These are phyloP conservation scores for Pyrochroa serraticornis DNA, from an alignment of 2,888 invertebrate species.

Conservation along the genomic window DNA sequence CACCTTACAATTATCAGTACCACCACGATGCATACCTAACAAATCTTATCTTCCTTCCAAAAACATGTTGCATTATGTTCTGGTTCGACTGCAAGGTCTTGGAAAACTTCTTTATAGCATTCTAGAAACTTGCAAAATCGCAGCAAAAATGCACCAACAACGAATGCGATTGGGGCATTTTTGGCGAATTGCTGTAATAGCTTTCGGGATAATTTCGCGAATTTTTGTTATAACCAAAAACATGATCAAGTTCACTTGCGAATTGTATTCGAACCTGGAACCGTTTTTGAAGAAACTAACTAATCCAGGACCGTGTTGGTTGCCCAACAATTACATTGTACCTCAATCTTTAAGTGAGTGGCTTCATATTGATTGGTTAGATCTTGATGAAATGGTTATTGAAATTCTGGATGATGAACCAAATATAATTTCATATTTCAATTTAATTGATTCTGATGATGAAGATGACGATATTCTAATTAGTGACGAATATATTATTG, in stretches of 20 bases:
- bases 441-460: conserved; percentile 42
- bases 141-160: conserved; percentile 52
- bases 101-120: conserved; percentile 56
- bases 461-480: conserved; percentile 42
- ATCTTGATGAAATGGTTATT: conserved; percentile 42
- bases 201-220: conserved; percentile 57
- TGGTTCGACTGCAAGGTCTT: conserved; percentile 59
- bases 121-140: conserved; percentile 50
- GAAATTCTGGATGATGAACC: conserved; percentile 33
- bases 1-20: conserved; percentile 38
- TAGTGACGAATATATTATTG: no score
- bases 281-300: conserved; percentile 49
- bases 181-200: conserved; percentile 56
- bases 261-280: conserved; percentile 55
- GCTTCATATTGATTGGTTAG: conserved; percentile 56
- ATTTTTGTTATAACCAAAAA: conserved; percentile 56
- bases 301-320: conserved; percentile 51
- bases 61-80: conserved; percentile 59
- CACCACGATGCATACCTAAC: conserved; percentile 22
- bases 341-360: conserved; percentile 56
- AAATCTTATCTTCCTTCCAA: conserved; percentile 55
- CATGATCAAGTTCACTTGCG: conserved; percentile 53
- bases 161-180: conserved; percentile 58
- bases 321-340: conserved; percentile 53
- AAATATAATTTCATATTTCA: conserved; percentile 34